These are phyloP conservation scores for Amblyornis subalaris DNA, from an alignment of 2,113 vertebrate genomes.

Conservation along the genomic window DNA sequence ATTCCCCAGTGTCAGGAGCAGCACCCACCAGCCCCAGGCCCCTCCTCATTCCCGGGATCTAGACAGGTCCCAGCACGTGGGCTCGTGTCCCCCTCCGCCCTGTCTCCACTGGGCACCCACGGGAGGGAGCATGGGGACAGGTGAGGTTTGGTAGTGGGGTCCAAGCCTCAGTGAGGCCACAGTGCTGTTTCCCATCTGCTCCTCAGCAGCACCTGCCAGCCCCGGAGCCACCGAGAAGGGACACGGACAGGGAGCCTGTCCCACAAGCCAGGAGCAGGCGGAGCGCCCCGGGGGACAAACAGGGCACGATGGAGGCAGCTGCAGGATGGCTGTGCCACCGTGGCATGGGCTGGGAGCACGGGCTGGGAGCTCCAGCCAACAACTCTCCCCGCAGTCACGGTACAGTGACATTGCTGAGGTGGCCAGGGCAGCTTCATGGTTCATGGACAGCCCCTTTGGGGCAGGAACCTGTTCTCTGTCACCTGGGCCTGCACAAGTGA, in stretches of 20 bases:
- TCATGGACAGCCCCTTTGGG: neutral
- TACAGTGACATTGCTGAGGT: neutral
- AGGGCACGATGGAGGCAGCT: neutral
- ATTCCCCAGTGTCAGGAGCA: neutral
- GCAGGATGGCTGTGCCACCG: neutral
- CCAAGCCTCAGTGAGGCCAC: neutral
- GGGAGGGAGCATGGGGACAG: accelerated
- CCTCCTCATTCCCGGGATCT: neutral
- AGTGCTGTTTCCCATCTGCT: neutral
- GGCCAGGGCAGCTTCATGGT: neutral
- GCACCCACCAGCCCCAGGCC: neutral
- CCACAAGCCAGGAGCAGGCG: accelerated
- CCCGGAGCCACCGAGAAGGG: neutral
- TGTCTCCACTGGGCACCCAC: accelerated
- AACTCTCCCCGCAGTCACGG: accelerated
- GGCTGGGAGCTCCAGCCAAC: neutral
- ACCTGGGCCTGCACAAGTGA: neutral
- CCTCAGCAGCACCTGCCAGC: neutral
- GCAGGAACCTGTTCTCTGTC: neutral
- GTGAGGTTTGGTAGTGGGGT: accelerated
- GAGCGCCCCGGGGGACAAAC: neutral
- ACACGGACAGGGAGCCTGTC: neutral
- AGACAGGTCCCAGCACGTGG: accelerated
- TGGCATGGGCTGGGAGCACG: neutral
- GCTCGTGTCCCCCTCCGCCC: accelerated